These are phyloP conservation scores for Nasonia giraulti DNA, from an alignment of 1,140 invertebrate species.

Conservation along the genomic window DNA sequence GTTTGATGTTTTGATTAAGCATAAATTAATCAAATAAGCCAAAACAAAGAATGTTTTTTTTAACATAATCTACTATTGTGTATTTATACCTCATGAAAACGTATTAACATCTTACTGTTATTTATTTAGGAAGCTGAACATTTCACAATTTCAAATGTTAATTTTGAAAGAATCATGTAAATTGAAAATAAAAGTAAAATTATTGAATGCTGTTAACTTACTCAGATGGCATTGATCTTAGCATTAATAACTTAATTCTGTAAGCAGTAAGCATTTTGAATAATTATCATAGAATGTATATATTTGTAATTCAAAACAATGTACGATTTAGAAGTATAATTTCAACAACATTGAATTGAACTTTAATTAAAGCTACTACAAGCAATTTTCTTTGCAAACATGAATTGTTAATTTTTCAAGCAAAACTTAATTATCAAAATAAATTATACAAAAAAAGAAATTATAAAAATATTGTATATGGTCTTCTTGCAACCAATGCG, in stretches of 20 bases:
- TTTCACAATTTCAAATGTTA: neutral
- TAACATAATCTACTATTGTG: conserved; percentile 17
- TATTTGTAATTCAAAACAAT: conserved; percentile 28
- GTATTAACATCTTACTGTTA: conserved; percentile 15
- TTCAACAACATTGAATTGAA: conserved; percentile 16
- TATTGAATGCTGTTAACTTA: conserved; percentile 12
- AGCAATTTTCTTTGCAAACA: neutral
- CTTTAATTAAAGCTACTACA: neutral
- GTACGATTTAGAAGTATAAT: neutral
- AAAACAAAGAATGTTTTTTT: conserved; percentile 3
- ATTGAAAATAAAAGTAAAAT: conserved; percentile 5
- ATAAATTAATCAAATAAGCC: neutral
- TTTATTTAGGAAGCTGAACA: conserved; percentile 25
- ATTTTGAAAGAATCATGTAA: conserved; percentile 25
- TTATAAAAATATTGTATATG: conserved; percentile 40
- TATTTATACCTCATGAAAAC: conserved; percentile 14
- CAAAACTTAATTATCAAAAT: conserved; percentile 7
- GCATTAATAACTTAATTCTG: conserved; percentile 21
- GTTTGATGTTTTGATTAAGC: neutral
- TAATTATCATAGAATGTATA: conserved; percentile 1
- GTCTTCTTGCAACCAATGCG: conserved; percentile 45
- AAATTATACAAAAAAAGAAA: neutral
- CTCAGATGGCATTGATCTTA: conserved; percentile 23
- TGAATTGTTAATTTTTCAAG: conserved; percentile 40
- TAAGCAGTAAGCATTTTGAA: conserved; percentile 6